These are phyloP conservation scores for Dicrostonyx torquatus DNA, from an alignment of 2,797 vertebrate species.

Conservation along the genomic window DNA sequence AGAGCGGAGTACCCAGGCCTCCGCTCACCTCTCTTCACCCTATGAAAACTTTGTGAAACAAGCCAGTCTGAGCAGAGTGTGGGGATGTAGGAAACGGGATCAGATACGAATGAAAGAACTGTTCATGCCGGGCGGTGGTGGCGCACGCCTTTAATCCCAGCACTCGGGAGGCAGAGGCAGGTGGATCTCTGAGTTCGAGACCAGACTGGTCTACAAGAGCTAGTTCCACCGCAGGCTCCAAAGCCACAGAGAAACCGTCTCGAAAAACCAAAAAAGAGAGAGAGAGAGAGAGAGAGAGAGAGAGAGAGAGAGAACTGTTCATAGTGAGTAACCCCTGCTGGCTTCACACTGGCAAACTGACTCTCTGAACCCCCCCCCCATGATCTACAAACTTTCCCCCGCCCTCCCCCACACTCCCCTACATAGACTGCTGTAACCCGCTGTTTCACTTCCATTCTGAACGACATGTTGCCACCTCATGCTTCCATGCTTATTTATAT, in stretches of 20 bases:
- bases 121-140: background rate
- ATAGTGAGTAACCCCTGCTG: background rate
- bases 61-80: background rate
- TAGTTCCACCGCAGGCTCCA: too few relatives aligned
- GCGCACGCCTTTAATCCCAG: too few relatives aligned
- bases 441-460: background rate
- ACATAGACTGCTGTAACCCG: background rate
- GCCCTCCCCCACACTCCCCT: background rate
- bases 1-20: background rate
- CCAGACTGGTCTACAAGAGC: too few relatives aligned
- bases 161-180: too few relatives aligned
- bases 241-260: too few relatives aligned
- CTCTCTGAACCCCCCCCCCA: background rate
- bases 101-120: rapidly evolving
- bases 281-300: too few relatives aligned
- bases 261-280: too few relatives aligned
- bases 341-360: background rate
- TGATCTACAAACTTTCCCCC: rapidly evolving
- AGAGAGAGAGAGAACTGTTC: too few relatives aligned
- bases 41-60: background rate
- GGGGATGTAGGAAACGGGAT: background rate
- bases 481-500: background rate
- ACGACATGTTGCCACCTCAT: background rate
- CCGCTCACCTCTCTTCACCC: background rate
- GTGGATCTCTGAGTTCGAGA: too few relatives aligned